Percentiles rank a stretch among this genome's conserved stretches.
Evolutionary conservation across 2,888 invertebrate genomes (phyloP).

Genomic region (Synergus laeviventris): DNA sequence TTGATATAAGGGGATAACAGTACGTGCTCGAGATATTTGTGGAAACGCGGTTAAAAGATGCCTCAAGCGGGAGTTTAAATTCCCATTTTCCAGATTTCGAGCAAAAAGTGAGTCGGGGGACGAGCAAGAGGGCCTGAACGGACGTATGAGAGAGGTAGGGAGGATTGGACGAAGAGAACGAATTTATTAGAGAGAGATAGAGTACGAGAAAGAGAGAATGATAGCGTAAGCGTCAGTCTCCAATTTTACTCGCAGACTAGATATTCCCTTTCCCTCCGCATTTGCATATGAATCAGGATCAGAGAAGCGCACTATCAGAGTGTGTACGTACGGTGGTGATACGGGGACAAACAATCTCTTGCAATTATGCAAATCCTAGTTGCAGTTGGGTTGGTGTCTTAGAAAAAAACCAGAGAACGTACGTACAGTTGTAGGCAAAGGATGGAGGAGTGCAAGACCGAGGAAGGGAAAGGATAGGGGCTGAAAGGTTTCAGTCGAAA

Average conservation of each 20-base stretch:
- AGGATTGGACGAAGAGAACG: conserved; percentile 8
- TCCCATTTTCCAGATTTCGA: conserved; percentile 39
- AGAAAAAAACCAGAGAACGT: conserved; percentile 46
- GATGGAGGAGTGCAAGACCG: neutral
- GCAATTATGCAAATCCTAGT: conserved; percentile 72
- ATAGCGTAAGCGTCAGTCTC: conserved; percentile 64
- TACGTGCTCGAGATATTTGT: conserved; percentile 34
- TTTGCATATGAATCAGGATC: conserved; percentile 74
- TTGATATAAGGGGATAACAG: conserved; percentile 27
- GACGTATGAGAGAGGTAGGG: conserved; percentile 31
- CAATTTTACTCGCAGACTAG: conserved; percentile 62
- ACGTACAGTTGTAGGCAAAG: conserved; percentile 1
- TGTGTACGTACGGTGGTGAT: conserved; percentile 66
- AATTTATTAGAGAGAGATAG: conserved; percentile 51
- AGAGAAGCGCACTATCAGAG: conserved; percentile 62
- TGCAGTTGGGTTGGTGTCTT: conserved; percentile 65
- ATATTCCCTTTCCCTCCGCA: conserved; percentile 64
- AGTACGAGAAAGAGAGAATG: conserved; percentile 55
- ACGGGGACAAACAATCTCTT: conserved; percentile 72
- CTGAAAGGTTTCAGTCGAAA: conserved; percentile 53
- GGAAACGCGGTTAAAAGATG: conserved; percentile 37
- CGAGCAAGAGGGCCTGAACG: conserved; percentile 20
- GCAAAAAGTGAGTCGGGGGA: conserved; percentile 12
- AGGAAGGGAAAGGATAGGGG: conserved; percentile 42
- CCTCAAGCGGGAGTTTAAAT: conserved; percentile 39